Base-by-base conservation (phyloP, 2,113 vertebrate genomes). In the Sylvia atricapilla region DNA sequence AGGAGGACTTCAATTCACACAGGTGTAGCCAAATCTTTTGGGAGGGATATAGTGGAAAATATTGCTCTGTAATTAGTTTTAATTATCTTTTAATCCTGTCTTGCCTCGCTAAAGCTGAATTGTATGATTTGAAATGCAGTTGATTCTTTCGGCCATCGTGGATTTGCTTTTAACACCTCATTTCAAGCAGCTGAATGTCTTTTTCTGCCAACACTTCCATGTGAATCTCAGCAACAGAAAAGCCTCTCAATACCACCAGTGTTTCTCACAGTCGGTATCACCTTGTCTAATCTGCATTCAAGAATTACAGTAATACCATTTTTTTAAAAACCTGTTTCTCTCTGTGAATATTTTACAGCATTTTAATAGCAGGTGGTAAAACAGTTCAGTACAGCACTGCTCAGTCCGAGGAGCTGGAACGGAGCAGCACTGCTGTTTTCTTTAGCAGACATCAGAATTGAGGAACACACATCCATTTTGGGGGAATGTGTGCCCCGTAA, bases 401-500 rank as follows among this genome's bases (percentile, higher is more conserved):
- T 50, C 5, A 9, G 16, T n/a, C 21, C 70, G 73, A 87, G 89
- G 11, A 92, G 25, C 52, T 84, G 33, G 37, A 76, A 55, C 0
- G 0, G 91, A 92, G 76, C 68, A 60, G 73, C 52, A 2, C 43
- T 62, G 86, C 68, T 60, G 11, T 81, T 90, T 77, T 28, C 73
- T 86, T 74, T 56, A 60, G 52, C 1, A 39, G 63, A 44, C 59
- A 30, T 69, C 12, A 46, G 37, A 72, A 83, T 69, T 67, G 5
- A 37, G 39, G 68, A 87, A 20, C 30, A 53, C 24, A 6, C 46
- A 18, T 87, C 37, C 11, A 46, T 53, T 91, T 46, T 50, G 62
- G 11, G 5, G 5, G n/a, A 30, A 31, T 3, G 0, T 30, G 37
- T 21, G 9, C 77, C 84, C 30, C 3, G 0, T 59, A 24, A 77